Evolutionary conservation across 2,797 vertebrate genomes (phyloP).

Genomic region (Poecilia gillii): DNA sequence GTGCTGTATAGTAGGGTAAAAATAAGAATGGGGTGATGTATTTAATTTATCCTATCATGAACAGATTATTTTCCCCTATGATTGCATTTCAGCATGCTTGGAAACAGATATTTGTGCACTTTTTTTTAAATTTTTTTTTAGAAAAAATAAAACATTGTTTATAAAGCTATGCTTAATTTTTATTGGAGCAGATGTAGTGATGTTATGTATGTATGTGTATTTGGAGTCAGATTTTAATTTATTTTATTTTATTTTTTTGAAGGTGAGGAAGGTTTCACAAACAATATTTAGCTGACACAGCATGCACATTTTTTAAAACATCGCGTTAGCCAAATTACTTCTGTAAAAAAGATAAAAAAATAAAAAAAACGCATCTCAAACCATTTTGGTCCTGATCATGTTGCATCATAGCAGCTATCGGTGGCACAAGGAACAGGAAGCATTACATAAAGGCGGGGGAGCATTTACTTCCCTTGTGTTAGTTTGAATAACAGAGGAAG

Average conservation of each 20-base stretch:
- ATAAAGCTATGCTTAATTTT: neutral
- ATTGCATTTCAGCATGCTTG: neutral
- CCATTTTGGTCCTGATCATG: slow-evolving; percentile 1
- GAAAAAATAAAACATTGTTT: neutral
- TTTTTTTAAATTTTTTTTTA: too few relatives aligned
- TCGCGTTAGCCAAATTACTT: neutral
- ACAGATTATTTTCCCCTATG: neutral
- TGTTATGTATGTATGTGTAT: neutral
- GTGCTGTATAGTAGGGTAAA: too few relatives aligned
- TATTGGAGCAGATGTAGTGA: neutral
- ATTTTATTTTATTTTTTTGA: neutral
- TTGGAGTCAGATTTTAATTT: neutral
- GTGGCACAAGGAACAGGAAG: neutral
- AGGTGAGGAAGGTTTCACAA: neutral
- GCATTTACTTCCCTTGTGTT: slow-evolving; percentile 1
- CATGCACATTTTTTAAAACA: neutral
- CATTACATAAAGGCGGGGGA: neutral
- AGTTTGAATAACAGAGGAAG: slow-evolving; percentile 4
- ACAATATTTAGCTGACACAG: neutral
- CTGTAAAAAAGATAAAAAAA: too few relatives aligned
- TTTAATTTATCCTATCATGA: too few relatives aligned
- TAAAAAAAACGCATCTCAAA: neutral
- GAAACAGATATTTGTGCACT: neutral
- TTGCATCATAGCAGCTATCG: neutral
- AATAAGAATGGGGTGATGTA: too few relatives aligned